Conservation (phyloP, 2,797 vertebrate species). For the Diplodus puntazzo region DNA sequence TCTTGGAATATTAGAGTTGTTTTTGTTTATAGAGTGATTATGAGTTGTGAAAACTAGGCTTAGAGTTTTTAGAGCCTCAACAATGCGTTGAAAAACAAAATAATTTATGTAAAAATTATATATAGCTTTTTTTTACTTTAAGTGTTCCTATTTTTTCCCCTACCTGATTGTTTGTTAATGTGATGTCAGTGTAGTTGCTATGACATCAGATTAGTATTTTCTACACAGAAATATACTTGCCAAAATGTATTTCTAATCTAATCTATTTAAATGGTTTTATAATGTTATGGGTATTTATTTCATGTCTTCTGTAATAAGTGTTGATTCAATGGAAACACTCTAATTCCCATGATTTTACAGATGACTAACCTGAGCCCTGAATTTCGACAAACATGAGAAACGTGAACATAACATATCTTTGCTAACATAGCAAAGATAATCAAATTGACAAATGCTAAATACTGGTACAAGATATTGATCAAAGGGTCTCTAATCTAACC, state of each 20-base stretch:
- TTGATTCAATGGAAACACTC: slow-evolving; percentile 10
- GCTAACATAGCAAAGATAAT: neutral
- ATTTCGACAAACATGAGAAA: slow-evolving; percentile 11
- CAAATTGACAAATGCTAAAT: neutral
- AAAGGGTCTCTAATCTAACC: neutral
- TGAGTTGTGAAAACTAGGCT: neutral
- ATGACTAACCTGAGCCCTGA: neutral
- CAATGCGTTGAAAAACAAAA: neutral
- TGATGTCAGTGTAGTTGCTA: neutral
- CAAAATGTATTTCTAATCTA: neutral
- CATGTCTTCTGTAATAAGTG: neutral
- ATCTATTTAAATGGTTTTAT: no score
- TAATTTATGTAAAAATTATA: neutral
- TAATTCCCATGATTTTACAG: neutral
- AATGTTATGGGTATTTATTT: slow-evolving; percentile 7
- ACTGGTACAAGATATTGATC: slow-evolving; percentile 1
- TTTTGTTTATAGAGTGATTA: slow-evolving; percentile 17
- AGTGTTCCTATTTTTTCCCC: neutral
- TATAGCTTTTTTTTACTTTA: neutral
- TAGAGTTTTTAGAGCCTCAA: neutral
- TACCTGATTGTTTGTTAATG: neutral
- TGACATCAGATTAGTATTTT: neutral
- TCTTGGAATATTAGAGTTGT: neutral
- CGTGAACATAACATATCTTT: no score
- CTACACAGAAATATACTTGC: neutral